These are phyloP conservation scores for Copidosoma aretas DNA, from an alignment of 2,888 invertebrate species.

Conservation along the genomic window DNA sequence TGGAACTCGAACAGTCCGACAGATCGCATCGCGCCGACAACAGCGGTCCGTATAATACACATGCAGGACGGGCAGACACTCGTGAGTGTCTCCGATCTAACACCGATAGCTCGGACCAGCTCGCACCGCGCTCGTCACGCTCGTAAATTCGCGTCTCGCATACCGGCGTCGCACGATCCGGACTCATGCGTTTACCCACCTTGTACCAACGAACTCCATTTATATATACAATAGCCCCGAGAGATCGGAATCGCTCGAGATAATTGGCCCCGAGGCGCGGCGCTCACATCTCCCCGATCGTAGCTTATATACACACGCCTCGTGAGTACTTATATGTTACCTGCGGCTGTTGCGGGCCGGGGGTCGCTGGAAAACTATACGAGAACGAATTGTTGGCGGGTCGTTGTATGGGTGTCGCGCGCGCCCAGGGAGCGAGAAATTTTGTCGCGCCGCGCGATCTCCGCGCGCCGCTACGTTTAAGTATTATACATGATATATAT, in stretches of 20 bases:
- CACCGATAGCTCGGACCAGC: not conserved
- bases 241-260: not conserved
- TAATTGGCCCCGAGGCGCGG: not conserved
- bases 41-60: too few relatives aligned
- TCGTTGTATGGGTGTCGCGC: not conserved
- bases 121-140: not conserved
- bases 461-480: too few relatives aligned
- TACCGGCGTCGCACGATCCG: not conserved
- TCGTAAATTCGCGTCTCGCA: not conserved
- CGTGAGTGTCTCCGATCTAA: not conserved
- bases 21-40: too few relatives aligned
- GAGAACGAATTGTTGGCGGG: not conserved
- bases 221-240: not conserved
- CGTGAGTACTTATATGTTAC: too few relatives aligned
- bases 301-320: too few relatives aligned
- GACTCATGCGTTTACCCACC: too few relatives aligned
- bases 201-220: too few relatives aligned
- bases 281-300: not conserved
- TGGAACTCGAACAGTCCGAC: not conserved
- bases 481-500: too few relatives aligned
- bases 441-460: not conserved
- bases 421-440: not conserved
- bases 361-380: not conserved
- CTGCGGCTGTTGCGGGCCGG: not conserved
- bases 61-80: not conserved